Conservation (phyloP, 2,797 vertebrate species). For the Leptoclinus maculatus region DNA sequence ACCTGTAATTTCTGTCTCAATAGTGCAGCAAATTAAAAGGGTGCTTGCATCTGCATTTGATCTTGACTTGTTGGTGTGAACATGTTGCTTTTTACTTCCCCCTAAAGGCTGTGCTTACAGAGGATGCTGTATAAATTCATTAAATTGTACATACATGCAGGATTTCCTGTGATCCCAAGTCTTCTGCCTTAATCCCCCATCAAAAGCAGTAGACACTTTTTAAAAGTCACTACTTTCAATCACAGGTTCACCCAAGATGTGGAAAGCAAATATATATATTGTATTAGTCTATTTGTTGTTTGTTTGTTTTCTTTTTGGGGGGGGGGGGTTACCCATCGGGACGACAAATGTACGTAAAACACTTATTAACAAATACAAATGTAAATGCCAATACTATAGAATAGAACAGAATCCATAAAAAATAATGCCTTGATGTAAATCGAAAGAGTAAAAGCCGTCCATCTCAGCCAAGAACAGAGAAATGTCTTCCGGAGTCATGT, state of each 20-base stretch:
- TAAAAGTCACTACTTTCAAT: not conserved
- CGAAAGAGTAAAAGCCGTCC: too few species aligned
- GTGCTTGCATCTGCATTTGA: slow-evolving; percentile 4
- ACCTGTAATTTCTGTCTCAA: slow-evolving; percentile 26
- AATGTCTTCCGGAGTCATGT: too few species aligned
- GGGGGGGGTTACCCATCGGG: not conserved
- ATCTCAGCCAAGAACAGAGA: too few species aligned
- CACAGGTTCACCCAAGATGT: not conserved
- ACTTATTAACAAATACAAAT: not conserved
- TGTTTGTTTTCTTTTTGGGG: not conserved
- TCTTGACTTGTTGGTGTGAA: slow-evolving; percentile 4
- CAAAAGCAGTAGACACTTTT: not conserved
- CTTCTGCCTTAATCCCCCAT: slow-evolving; percentile 8
- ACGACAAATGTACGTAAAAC: too few species aligned
- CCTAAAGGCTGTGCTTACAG: slow-evolving; percentile 6
- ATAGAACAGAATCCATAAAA: too few species aligned
- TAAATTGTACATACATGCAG: not conserved
- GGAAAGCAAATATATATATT: not conserved
- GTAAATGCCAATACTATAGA: too few species aligned
- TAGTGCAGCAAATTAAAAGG: slow-evolving; percentile 22
- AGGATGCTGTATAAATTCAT: slow-evolving; percentile 14
- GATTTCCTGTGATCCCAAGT: not conserved
- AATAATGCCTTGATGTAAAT: too few species aligned
- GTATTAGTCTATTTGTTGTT: not conserved
- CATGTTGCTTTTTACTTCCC: slow-evolving; percentile 10